These are phyloP conservation scores for Ramphastos sulfuratus DNA, from an alignment of 2,113 vertebrate species.

Conservation along the genomic window DNA sequence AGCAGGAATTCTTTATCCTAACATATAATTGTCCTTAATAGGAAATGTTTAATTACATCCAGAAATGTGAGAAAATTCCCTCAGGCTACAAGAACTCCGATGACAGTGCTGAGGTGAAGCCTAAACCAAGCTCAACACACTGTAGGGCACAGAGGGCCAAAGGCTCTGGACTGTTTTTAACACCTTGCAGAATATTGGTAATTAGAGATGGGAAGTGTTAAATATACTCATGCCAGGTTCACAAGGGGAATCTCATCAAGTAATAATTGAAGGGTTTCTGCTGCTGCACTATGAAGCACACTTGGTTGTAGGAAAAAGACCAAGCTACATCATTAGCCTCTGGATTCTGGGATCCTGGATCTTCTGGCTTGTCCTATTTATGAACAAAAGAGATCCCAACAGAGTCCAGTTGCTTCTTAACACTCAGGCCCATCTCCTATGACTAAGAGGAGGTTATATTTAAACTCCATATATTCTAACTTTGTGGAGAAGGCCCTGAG, in stretches of 20 bases:
- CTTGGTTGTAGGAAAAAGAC: not conserved
- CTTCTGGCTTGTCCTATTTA: not conserved
- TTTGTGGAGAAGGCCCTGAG: too few relatives aligned
- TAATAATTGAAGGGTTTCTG: not conserved
- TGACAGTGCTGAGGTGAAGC: not conserved
- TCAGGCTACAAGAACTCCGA: not conserved
- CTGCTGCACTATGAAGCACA: not conserved
- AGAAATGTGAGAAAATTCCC: not conserved
- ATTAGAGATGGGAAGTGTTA: slow-evolving; percentile 31
- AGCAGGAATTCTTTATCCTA: not conserved
- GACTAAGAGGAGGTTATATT: not conserved
- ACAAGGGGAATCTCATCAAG: not conserved
- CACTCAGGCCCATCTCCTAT: not conserved
- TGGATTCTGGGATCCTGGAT: not conserved
- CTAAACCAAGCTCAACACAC: slow-evolving; percentile 1
- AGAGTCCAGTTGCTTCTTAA: not conserved
- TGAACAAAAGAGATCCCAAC: not conserved
- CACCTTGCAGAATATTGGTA: not conserved
- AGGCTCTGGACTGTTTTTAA: slow-evolving; percentile 12
- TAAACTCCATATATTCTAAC: not conserved
- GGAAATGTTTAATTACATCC: slow-evolving; percentile 47
- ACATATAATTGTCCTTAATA: slow-evolving; percentile 24
- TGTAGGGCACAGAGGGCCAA: not conserved
- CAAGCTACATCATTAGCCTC: not conserved
- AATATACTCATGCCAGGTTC: not conserved